Evolutionary conservation across 2,797 vertebrate species (phyloP), one percentile per base, ranked within the genome.

Genomic region (Neoniphon sammara): DNA sequence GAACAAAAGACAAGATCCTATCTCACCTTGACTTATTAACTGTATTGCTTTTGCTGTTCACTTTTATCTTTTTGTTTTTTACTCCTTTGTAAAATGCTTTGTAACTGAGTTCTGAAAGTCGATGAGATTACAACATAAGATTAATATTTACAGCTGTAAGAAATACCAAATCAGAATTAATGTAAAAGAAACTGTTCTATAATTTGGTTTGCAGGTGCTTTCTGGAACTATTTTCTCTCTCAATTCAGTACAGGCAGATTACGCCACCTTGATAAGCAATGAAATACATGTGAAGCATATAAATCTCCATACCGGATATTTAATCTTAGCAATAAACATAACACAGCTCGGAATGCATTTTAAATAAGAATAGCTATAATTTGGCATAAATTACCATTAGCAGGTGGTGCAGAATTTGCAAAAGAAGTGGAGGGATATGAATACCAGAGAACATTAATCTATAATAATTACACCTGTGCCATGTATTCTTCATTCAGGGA

Each of bases 1-100:
- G 52, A 34, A 54, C 34, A 66, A 49, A 53, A 69, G 47, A 75
- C 64, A 56, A 52, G 18, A 83, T 70, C 25, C 14, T 31, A n/a
- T 39, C 36, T 11, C 39, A 11, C 9, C 39, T 12, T 42, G 7
- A 12, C 31, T 7, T 50, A 18, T 25, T 0, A 1, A 17, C 67
- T 4, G 0, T 27, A 18, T 73, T 67, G 25, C 20, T 39, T 62
- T 52, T 20, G 30, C 25, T 39, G 30, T 60, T 74, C 12, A 44
- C 31, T 44, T 44, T 44, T 15, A 44, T 44, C 42, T 3, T 3
- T 44, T 17, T 12, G 36, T 47, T 52, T 63, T 73, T 57, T n/a
- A 17, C 50, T 66, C 18, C 14, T 50, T 18, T 62, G 7, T 27
- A 34, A 14, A 44, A 52, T 23, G 18, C 8, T 60, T 55, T 49